A percentile compares a stretch with the other conserved stretches of the same genome.
phyloP scores from a whole-genome alignment of 2,888 invertebrate species.

The Peribatodes rhomboidaria region DNA sequence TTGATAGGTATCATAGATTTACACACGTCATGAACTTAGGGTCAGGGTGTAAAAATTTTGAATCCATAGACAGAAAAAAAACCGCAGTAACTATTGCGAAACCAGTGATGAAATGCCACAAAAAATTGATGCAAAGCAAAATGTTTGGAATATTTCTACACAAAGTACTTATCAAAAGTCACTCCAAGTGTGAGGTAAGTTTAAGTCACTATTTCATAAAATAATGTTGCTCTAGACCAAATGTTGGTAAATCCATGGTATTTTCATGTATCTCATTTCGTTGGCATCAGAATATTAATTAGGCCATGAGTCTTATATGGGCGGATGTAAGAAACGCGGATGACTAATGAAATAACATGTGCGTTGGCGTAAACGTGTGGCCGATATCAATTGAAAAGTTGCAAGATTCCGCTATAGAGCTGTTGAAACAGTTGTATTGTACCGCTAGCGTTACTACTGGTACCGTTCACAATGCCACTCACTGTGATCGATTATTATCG shows the following conservation, averaged over 20 bases:
- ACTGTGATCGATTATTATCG: slow-evolving; percentile 67
- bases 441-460: slow-evolving; percentile 75
- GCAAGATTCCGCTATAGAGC: slow-evolving; percentile 52
- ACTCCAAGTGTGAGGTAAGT: too few relatives aligned
- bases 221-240: too few relatives aligned
- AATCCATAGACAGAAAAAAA: too few relatives aligned
- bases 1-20: too few relatives aligned
- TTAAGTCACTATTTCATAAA: too few relatives aligned
- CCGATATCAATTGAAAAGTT: slow-evolving; percentile 27
- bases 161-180: too few relatives aligned
- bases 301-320: slow-evolving; percentile 28
- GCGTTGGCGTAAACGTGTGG: slow-evolving; percentile 28
- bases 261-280: slow-evolving; percentile 14
- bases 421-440: slow-evolving; percentile 69
- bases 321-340: slow-evolving; percentile 28
- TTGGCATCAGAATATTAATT: slow-evolving; percentile 25
- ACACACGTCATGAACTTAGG: too few relatives aligned
- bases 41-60: too few relatives aligned
- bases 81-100: too few relatives aligned
- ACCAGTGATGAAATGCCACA: too few relatives aligned
- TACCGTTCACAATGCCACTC: slow-evolving; percentile 70
- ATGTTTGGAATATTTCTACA: too few relatives aligned
- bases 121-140: too few relatives aligned
- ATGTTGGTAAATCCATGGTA: background rate
- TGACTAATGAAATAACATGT: slow-evolving; percentile 32